These are phyloP conservation scores for Leucoraja erinaceus DNA, from an alignment of 2,113 vertebrate genomes.

Conservation along the genomic window DNA sequence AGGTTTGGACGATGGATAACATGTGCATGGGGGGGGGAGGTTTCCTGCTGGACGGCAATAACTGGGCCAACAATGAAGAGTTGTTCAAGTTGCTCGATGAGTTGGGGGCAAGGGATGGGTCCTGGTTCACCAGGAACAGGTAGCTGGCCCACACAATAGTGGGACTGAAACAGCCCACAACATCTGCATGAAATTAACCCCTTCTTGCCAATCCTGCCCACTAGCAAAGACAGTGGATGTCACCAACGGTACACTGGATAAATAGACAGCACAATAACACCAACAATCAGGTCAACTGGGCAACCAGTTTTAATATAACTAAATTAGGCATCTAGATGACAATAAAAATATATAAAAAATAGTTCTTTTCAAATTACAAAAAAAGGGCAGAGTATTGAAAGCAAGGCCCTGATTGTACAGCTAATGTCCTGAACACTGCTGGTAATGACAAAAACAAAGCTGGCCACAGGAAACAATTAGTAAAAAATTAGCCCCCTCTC, in stretches of 20 bases:
- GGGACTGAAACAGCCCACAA: neutral
- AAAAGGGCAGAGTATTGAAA: neutral
- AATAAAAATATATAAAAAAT: slow-evolving; percentile 20
- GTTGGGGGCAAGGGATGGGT: neutral
- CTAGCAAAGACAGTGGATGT: neutral
- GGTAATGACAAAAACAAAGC: neutral
- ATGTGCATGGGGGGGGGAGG: neutral
- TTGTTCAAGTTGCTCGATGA: too few species aligned
- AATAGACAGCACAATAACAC: neutral
- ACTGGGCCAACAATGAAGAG: neutral
- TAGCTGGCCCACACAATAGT: neutral
- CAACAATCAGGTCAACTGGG: neutral
- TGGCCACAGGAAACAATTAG: neutral
- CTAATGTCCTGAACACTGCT: neutral
- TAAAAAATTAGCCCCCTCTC: neutral
- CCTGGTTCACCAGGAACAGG: neutral
- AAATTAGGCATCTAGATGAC: neutral
- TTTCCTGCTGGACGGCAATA: neutral
- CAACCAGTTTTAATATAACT: slow-evolving; percentile 18
- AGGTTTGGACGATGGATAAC: neutral
- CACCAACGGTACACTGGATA: neutral
- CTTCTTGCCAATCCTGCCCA: neutral
- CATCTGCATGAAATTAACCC: neutral
- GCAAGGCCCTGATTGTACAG: neutral
- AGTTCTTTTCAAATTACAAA: slow-evolving; percentile 17